These are phyloP conservation scores for Coracopsis vasa DNA, from an alignment of 2,113 vertebrate genomes.

Conservation along the genomic window DNA sequence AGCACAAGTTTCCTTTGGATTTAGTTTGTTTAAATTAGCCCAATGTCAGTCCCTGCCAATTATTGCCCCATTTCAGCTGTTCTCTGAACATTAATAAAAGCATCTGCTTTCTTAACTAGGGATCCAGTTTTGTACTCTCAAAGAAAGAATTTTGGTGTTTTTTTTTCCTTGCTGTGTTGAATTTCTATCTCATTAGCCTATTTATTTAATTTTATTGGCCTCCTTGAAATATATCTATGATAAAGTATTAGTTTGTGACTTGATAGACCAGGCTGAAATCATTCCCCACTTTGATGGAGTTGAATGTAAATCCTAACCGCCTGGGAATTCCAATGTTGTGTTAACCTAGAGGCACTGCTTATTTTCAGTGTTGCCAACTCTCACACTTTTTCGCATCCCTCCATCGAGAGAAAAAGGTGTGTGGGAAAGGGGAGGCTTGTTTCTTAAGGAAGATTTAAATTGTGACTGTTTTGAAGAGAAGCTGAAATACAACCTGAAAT, in stretches of 20 bases:
- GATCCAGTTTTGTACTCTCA: neutral
- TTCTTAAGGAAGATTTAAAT: neutral
- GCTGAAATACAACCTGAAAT: neutral
- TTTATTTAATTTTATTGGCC: neutral
- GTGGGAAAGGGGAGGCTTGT: neutral
- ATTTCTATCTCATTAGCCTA: neutral
- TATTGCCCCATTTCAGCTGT: slow-evolving; percentile 46
- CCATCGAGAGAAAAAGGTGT: neutral
- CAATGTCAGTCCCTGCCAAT: slow-evolving; percentile 20
- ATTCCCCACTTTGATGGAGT: neutral
- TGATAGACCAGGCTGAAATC: neutral
- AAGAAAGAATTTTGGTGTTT: neutral
- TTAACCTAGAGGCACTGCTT: neutral
- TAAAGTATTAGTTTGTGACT: neutral
- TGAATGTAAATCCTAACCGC: neutral
- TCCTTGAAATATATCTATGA: neutral
- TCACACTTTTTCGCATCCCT: neutral
- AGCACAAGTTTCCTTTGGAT: slow-evolving; percentile 13
- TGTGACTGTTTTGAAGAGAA: neutral
- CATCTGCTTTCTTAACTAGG: slow-evolving; percentile 2
- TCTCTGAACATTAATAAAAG: slow-evolving; percentile 36
- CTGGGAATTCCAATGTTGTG: neutral
- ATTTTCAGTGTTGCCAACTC: neutral
- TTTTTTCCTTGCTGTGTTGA: neutral
- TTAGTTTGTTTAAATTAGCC: neutral